Conservation (phyloP, 2,113 vertebrate species). For the Rostratula benghalensis region DNA sequence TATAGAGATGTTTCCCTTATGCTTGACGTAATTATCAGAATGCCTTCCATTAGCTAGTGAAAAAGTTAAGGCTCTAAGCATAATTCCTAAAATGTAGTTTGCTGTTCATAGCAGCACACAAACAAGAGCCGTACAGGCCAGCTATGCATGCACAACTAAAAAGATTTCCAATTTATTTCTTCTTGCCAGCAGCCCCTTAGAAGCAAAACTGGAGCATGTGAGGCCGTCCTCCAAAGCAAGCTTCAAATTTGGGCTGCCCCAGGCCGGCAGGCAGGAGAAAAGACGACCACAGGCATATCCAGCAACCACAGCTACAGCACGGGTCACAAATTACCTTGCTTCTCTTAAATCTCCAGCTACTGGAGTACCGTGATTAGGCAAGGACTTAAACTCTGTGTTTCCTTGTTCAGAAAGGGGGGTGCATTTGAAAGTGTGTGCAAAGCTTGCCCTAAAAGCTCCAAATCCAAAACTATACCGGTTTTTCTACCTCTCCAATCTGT, state of each 20-base stretch:
- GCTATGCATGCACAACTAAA: neutral
- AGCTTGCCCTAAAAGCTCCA: neutral
- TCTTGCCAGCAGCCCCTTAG: neutral
- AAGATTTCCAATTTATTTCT: neutral
- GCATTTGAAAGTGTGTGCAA: neutral
- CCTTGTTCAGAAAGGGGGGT: neutral
- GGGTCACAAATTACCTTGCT: neutral
- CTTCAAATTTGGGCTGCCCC: neutral
- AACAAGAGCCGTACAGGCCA: neutral
- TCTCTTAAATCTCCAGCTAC: neutral
- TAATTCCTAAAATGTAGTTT: neutral
- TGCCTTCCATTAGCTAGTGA: slow-evolving; percentile 10
- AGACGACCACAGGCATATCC: neutral
- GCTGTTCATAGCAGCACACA: neutral
- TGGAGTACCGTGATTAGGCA: neutral
- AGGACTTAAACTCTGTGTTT: neutral
- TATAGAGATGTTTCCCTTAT: slow-evolving; percentile 27
- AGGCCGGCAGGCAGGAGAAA: rapidly evolving
- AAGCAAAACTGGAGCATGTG: neutral
- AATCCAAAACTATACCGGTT: neutral
- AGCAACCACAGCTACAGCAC: neutral
- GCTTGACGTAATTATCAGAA: slow-evolving; percentile 9
- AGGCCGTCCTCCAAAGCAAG: neutral
- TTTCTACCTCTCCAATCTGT: neutral
- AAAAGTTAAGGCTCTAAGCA: neutral